Base-by-base conservation (phyloP, 2,113 vertebrate species). In the Corydoras sp. region DNA sequence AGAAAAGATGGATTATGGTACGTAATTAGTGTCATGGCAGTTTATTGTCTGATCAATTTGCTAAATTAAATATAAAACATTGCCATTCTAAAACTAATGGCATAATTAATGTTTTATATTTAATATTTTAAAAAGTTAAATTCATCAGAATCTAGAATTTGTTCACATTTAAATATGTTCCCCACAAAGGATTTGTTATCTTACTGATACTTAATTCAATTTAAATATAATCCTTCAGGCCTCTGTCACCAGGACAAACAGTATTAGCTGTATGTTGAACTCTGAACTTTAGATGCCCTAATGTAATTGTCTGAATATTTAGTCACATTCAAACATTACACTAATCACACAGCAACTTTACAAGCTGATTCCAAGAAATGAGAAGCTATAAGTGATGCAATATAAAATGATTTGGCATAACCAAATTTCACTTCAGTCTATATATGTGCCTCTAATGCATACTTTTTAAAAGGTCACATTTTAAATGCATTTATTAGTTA, bases 211-310 rank as follows among this genome's bases (percentile, higher is more conserved):
- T 43, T 43, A 43, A 43, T 43, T 43, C 18, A 43, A 43, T 8
- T 43, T 43, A 43, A 43, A 43, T 53, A 53, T 3, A 10, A 12
- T 53, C 56, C 58, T 68, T 49, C 12, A 59, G 54, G 67, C 69
- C 55, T 9, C n/a, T 31, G 15, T 75, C 76, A 30, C 77, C 70
- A 80, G 72, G 67, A 43, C 58, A 66, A 65, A 82, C 85, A 80
- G 79, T 83, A 69, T 84, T 85, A 76, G 71, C 75, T 70, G 68
- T 66, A 68, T 71, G 67, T 62, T 15, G 72, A 73, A 65, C 70
- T 60, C 65, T 32, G 62, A 58, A 32, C 30, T 73, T 59, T 67
- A 73, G 65, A 53, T 68, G 35, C 3, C 51, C 49, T 67, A 8
- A 62, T 15, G 65, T 53, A 68, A 72, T 24, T 35, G 55, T 43